phyloP scores from a whole-genome alignment of 2,888 invertebrate species.

The Caradrina clavipalpis region DNA sequence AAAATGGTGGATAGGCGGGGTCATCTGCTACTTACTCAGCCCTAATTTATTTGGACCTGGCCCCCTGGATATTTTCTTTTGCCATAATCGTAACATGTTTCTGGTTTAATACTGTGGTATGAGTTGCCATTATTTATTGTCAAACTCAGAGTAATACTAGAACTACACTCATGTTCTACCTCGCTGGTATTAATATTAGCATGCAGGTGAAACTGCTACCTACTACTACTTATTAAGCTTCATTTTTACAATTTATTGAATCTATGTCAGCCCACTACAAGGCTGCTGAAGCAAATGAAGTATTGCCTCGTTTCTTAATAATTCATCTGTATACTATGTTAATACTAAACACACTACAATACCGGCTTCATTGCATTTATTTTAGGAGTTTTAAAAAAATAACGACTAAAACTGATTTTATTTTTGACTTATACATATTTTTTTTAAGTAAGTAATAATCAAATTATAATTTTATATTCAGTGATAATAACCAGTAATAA shows the following conservation, averaged over 20 bases:
- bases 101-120: too few species aligned
- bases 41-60: too few species aligned
- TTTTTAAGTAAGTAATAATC: slow-evolving; percentile 1
- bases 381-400: slow-evolving; percentile 3
- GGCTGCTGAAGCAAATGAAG: not conserved
- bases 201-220: not conserved
- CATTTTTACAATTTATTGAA: too few species aligned
- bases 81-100: too few species aligned
- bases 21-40: too few species aligned
- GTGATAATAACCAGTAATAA: slow-evolving; percentile 56
- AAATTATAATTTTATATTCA: not conserved
- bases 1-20: too few species aligned
- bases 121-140: too few species aligned
- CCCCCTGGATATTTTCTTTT: too few species aligned
- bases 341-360: slow-evolving; percentile 55
- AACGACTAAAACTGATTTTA: not conserved
- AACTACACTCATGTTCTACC: not conserved
- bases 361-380: slow-evolving; percentile 50
- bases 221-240: too few species aligned
- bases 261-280: not conserved
- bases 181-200: not conserved
- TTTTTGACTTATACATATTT: not conserved
- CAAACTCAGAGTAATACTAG: not conserved
- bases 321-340: not conserved
- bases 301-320: too few species aligned